Evolutionary conservation across 1,140 invertebrate species (phyloP).

Genomic region (Drosophila oshimai): DNA sequence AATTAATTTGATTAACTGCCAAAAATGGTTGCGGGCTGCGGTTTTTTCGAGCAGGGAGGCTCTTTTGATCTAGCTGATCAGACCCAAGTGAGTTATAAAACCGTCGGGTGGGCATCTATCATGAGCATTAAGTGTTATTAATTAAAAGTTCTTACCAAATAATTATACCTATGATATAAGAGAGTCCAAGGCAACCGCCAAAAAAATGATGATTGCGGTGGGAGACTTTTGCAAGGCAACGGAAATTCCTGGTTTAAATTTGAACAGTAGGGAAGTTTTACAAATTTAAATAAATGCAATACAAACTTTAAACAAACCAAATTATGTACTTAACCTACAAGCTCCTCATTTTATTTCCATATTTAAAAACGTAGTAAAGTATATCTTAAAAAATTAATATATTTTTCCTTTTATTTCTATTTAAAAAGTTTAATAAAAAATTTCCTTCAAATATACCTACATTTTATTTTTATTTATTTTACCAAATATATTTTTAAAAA

Average conservation of each 20-base stretch:
- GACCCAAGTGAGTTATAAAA: conserved; percentile 42
- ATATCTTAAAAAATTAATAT: too few relatives aligned
- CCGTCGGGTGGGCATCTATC: conserved; percentile 45
- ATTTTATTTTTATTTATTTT: background rate
- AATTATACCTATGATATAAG: conserved; percentile 61
- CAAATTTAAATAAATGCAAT: too few relatives aligned
- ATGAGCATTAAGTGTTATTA: conserved; percentile 65
- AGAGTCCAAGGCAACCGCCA: conserved; percentile 3
- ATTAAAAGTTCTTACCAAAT: conserved; percentile 66
- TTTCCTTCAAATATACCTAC: too few relatives aligned
- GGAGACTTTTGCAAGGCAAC: conserved; percentile 19
- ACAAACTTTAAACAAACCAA: too few relatives aligned
- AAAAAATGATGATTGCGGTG: background rate
- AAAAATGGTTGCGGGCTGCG: conserved; percentile 51
- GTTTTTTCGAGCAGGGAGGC: conserved; percentile 28
- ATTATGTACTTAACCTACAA: too few relatives aligned
- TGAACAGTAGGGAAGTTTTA: background rate
- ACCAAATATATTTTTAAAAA: too few relatives aligned
- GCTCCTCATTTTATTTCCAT: too few relatives aligned
- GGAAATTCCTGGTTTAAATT: conserved; percentile 38
- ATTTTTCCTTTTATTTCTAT: too few relatives aligned
- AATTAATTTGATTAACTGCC: conserved; percentile 80
- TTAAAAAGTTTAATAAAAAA: too few relatives aligned
- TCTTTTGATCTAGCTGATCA: conserved; percentile 58
- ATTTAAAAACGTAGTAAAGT: too few relatives aligned